A percentile compares a stretch with the other conserved stretches of the same genome.
phyloP scores from a whole-genome alignment of 2,797 vertebrate genomes.

The Sebastes goodei region DNA sequence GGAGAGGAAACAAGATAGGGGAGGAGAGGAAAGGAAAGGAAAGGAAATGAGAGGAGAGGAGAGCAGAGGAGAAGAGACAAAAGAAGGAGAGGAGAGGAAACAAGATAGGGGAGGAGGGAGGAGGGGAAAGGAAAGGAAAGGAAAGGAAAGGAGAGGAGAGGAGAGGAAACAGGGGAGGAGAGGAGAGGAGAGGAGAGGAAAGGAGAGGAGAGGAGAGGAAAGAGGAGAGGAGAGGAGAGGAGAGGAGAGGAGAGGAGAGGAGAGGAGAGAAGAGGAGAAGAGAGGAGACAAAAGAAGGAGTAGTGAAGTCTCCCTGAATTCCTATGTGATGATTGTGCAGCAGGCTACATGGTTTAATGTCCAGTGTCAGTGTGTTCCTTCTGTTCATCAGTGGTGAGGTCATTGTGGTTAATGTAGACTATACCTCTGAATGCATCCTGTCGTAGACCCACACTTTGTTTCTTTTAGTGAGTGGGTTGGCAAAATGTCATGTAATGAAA shows the following conservation, averaged over 20 bases:
- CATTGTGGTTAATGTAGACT: not conserved
- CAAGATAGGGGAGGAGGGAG: too few species aligned
- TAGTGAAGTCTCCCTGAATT: not conserved
- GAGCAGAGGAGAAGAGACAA: too few species aligned
- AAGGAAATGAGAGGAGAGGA: too few species aligned
- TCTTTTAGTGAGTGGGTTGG: not conserved
- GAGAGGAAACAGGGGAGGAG: too few species aligned
- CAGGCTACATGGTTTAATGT: not conserved
- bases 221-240: not conserved
- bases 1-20: too few species aligned
- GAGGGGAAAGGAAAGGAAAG: too few species aligned
- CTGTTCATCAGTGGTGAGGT: not conserved
- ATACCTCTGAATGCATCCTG: not conserved
- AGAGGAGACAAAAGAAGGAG: too few species aligned
- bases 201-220: too few species aligned
- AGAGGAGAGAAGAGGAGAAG: not conserved
- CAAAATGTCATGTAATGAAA: not conserved
- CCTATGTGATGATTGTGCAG: not conserved
- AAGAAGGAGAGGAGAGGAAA: too few species aligned
- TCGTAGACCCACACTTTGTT: not conserved
- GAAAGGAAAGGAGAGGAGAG: not conserved
- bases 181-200: fast-evolving
- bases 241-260: not conserved
- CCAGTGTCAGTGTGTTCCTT: not conserved
- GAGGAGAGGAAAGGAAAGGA: too few species aligned